A percentile compares a stretch with the other conserved stretches of the same genome.
These are phyloP conservation scores for Dolichoris vasculosae DNA, from an alignment of 1,140 invertebrate genomes.

Conservation along the genomic window DNA sequence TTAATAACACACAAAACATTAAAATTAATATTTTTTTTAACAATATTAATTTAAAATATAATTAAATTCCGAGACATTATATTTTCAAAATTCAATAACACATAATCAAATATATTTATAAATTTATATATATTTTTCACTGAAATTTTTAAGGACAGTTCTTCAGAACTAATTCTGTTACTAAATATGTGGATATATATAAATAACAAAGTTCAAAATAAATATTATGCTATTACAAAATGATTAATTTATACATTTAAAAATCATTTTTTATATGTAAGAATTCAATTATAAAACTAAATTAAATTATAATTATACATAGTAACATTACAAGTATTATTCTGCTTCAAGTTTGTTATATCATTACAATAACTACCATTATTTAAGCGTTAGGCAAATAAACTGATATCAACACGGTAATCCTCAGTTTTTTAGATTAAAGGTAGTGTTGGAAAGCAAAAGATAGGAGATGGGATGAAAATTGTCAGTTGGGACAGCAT, in stretches of 20 bases:
- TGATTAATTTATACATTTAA: not conserved
- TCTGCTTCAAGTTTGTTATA: conserved; percentile 36
- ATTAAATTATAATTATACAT: not conserved
- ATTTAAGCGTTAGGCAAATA: conserved; percentile 73
- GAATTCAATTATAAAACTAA: not conserved
- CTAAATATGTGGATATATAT: no score
- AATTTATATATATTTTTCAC: no score
- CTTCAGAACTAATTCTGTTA: no score
- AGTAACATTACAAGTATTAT: not conserved
- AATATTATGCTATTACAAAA: no score
- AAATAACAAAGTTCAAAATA: no score
- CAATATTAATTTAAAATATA: no score
- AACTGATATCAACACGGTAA: conserved; percentile 65
- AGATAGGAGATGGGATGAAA: not conserved
- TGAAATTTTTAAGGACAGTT: no score
- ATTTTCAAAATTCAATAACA: no score
- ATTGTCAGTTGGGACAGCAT: conserved; percentile 9
- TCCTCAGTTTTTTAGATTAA: conserved; percentile 65
- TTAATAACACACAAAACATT: no score
- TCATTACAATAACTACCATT: conserved; percentile 57
- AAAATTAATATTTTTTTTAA: no score
- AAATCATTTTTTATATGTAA: not conserved
- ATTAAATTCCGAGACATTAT: no score
- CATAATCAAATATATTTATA: no score
- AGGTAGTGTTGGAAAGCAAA: not conserved